Conservation (phyloP, 2,113 vertebrate genomes). For the Circaetus cinerascens region DNA sequence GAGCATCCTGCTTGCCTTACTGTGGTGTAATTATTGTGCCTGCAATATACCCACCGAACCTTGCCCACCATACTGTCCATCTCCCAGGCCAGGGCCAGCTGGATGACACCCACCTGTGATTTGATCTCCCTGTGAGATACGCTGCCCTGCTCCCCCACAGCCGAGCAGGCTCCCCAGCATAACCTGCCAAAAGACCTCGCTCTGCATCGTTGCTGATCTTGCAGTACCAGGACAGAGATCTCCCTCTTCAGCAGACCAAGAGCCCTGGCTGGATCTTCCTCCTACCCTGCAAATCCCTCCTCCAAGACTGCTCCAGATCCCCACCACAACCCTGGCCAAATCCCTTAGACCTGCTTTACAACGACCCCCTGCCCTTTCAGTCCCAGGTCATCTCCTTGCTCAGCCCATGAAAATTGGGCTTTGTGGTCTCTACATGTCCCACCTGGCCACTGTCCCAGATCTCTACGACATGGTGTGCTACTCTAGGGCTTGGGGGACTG, state of each 20-base stretch:
- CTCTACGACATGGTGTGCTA: background rate
- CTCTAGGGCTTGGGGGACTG: background rate
- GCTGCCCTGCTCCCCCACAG: background rate
- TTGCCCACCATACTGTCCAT: background rate
- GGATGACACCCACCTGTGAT: background rate
- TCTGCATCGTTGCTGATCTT: background rate
- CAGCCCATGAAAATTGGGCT: background rate
- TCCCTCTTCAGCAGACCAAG: background rate
- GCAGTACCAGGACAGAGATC: background rate
- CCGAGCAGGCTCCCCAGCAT: background rate
- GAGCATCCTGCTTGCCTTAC: background rate
- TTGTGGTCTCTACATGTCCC: background rate
- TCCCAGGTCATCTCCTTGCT: background rate
- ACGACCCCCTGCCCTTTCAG: background rate
- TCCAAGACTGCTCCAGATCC: background rate
- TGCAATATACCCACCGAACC: fast-evolving
- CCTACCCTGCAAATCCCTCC: background rate
- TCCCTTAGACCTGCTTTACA: background rate
- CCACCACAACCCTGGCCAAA: background rate
- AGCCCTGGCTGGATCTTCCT: background rate
- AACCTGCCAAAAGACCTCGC: background rate
- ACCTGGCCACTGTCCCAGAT: background rate
- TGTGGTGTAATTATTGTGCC: background rate
- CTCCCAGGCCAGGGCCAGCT: background rate
- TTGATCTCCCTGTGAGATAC: background rate